These are phyloP conservation scores for Onychostoma macrolepis DNA, from an alignment of 2,113 vertebrate genomes.

Conservation along the genomic window DNA sequence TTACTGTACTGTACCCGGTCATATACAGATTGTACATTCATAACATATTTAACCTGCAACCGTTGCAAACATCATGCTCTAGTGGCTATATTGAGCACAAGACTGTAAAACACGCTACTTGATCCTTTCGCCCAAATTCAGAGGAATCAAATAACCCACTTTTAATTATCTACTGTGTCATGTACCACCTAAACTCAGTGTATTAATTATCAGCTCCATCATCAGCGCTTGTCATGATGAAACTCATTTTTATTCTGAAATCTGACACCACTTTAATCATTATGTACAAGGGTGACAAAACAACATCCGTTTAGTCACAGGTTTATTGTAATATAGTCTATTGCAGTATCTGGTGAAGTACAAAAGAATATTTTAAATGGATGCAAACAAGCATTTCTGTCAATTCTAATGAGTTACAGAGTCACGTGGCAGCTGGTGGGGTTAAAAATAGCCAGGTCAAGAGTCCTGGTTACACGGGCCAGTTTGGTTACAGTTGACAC, in stretches of 20 bases:
- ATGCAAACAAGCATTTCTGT: constrained; percentile 13
- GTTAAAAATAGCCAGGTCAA: constrained; percentile 52
- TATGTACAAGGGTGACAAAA: background rate
- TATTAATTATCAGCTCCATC: constrained; percentile 16
- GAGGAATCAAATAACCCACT: background rate
- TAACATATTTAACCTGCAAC: background rate
- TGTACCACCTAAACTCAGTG: background rate
- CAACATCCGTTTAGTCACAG: background rate
- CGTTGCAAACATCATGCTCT: background rate
- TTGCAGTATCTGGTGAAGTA: background rate
- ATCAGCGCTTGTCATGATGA: background rate
- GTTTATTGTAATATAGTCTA: background rate
- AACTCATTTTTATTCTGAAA: background rate
- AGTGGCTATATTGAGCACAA: background rate
- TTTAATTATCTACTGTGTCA: background rate
- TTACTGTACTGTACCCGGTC: background rate
- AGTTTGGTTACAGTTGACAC: constrained; percentile 56
- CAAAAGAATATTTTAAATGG: background rate
- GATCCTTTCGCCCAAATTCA: background rate
- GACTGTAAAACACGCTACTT: background rate
- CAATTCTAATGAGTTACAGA: constrained; percentile 1
- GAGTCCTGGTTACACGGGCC: constrained; percentile 45
- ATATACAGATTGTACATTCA: constrained; percentile 1
- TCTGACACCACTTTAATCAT: background rate
- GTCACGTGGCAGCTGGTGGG: background rate